Base-by-base conservation (phyloP, 2,113 vertebrate genomes). In the Myiagra hebetior region DNA sequence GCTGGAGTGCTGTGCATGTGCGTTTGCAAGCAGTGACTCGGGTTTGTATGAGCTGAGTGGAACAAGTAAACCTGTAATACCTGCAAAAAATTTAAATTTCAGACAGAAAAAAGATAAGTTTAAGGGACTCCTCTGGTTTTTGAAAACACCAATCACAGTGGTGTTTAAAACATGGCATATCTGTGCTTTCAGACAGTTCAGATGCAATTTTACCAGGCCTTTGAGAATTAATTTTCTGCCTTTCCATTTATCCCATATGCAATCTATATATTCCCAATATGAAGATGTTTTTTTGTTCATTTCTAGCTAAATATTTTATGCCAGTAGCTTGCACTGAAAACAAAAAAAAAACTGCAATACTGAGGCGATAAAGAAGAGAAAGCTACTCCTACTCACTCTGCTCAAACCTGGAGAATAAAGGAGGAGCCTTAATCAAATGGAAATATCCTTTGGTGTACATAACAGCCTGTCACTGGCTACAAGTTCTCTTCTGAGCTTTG, bases 401-500 rank as follows among this genome's bases (percentile, higher is more conserved):
- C 62, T 91, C 30, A 35, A 47, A 69, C 46, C 7, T 78, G 55
- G 44, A 85, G 74, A 85, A 26, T 68, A 75, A 85, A 95, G 57
- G 59, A 62, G 31, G 37, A 72, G 37, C 52, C 44, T 44, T 52
- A 53, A 87, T 93, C 39, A 91, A 52, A 55, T 31, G 55, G 47
- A 16, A 49, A n/a, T 33, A 15, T 24, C 56, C 67, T 85, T 35
- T 89, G 67, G 73, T 7, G 20, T 73, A 17, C 42, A 19, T 37
- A 65, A 55, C 17, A 64, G 64, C 46, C 37, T 13, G 47, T 84
- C 73, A 57, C 26, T 85, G 69, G 30, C 84, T 65, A 2, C 11
- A 33, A 70, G 64, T 42, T 94, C 50, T 88, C 56, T 87, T 85
- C 72, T 75, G 88, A 78, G 89, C 85, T 60, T 70, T 93, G 73